Percentiles rank a stretch among this genome's conserved stretches.
Conservation (phyloP, 1,140 invertebrate species). For the Drosophila teissieri region DNA sequence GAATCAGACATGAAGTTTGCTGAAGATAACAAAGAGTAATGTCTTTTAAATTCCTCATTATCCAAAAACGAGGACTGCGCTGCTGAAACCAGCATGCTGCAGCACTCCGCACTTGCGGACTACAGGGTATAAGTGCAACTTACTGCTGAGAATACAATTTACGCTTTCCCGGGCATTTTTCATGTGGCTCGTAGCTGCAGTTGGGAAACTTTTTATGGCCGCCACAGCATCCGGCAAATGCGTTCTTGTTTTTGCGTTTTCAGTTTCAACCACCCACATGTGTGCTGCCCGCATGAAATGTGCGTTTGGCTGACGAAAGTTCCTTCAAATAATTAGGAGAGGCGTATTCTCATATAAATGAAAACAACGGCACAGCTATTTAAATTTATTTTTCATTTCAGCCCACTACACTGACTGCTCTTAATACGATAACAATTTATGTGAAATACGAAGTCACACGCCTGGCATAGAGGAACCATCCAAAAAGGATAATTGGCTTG, state of each 20-base stretch:
- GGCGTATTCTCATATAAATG: not conserved
- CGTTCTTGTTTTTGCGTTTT: constrained; percentile 40
- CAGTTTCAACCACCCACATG: constrained; percentile 14
- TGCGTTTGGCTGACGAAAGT: constrained; percentile 61
- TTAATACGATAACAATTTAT: not conserved
- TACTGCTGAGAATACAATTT: constrained; percentile 67
- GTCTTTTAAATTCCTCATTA: too few species aligned
- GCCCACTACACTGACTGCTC: too few species aligned
- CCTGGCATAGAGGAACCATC: not conserved
- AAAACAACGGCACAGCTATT: not conserved
- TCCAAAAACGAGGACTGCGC: too few species aligned
- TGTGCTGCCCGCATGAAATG: constrained; percentile 56
- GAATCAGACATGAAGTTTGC: too few species aligned
- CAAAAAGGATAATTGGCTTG: not conserved
- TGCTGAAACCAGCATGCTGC: too few species aligned
- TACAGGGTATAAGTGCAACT: constrained; percentile 22
- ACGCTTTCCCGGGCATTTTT: constrained; percentile 70
- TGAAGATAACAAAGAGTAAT: too few species aligned
- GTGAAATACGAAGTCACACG: not conserved
- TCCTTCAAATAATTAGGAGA: constrained; percentile 51
- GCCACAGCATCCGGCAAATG: constrained; percentile 57
- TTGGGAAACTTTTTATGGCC: constrained; percentile 68
- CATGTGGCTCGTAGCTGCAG: constrained; percentile 49
- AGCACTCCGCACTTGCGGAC: not conserved
- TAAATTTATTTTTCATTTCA: too few species aligned